Evolutionary conservation across 2,888 invertebrate species (phyloP), one percentile per base, ranked within the genome.

Genomic region (Rhyacophila evoluta): DNA sequence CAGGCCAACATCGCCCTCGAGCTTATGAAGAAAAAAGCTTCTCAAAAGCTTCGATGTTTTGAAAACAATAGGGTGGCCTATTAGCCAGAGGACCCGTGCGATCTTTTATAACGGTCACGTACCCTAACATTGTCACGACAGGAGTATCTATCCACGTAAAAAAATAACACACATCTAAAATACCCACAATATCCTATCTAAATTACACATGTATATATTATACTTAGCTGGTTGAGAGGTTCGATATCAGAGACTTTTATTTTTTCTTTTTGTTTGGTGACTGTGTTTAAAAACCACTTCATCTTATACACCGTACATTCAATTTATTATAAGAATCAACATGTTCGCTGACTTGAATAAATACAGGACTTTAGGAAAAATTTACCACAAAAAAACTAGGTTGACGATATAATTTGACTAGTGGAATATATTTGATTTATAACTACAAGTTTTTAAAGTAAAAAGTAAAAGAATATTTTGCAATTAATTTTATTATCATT

Each of bases 91-190:
- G 78, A 75, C 79, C 79, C 69, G 29, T 67, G 25, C 73, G 71
- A 72, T 78, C 81, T 72, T 79, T 81, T 81, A 79, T 81, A 67
- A 71, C 75, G 72, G 79, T 81, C 81, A 81, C 81, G 81, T 72
- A 78, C 41, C 69, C 79, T 29, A 81, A 79, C 71, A 81, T 75
- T 79, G 79, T 81, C 81, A 77, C 81, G 79, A 73, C 80, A 72
- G 70, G 69, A 75, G 19, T 25, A 74, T 37, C 74, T 33, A 74
- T 19, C 36, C 74, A 67, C 55, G 19, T 55, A 55, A 55, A 55
- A 25, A 15, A 41, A 41, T 8, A 55, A 0, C 15, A 2, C 55
- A 55, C 19, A 55, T 55, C 25, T 55, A 6, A 55, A 55, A 55
- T 55, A 55, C 55, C 19, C 55, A 55, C 8, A 25, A 55, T 55